These are phyloP conservation scores for Nestor notabilis DNA, from an alignment of 2,113 vertebrate genomes.

Conservation along the genomic window DNA sequence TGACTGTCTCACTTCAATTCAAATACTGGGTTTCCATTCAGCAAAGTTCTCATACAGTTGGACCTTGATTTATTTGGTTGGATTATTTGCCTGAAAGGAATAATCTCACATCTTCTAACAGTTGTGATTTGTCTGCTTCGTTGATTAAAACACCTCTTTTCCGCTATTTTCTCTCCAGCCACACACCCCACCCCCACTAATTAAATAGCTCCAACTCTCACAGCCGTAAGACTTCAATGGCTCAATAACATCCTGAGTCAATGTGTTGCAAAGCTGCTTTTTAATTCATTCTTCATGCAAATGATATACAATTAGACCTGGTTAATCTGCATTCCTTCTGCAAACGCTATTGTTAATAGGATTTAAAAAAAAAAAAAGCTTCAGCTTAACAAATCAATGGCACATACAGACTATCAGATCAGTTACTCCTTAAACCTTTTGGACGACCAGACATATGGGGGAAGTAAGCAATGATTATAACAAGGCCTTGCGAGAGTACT, in stretches of 20 bases:
- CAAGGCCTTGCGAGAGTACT: conserved; percentile 12
- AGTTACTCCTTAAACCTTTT: conserved; percentile 70
- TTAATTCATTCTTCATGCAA: conserved; percentile 74
- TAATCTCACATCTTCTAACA: conserved; percentile 33
- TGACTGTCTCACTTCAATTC: neutral
- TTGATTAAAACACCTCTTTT: conserved; percentile 64
- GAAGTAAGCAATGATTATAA: conserved; percentile 50
- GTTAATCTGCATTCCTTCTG: conserved; percentile 72
- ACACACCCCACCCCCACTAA: conserved; percentile 61
- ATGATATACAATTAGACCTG: conserved; percentile 73
- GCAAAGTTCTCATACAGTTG: conserved; percentile 48
- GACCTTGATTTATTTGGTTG: conserved; percentile 36
- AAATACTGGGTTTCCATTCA: conserved; percentile 25
- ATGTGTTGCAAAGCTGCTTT: conserved; percentile 71
- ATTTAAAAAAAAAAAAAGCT: conserved; percentile 43
- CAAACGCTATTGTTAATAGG: conserved; percentile 69
- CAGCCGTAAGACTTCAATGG: conserved; percentile 62
- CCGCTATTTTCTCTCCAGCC: conserved; percentile 39
- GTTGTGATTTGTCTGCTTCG: conserved; percentile 60
- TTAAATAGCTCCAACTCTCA: conserved; percentile 64
- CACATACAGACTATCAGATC: conserved; percentile 66
- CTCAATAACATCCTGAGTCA: conserved; percentile 69
- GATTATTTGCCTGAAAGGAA: conserved; percentile 54
- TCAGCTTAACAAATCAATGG: conserved; percentile 67
- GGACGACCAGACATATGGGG: conserved; percentile 55